phyloP scores from a whole-genome alignment of 1,140 invertebrate genomes.

The Mya arenaria region DNA sequence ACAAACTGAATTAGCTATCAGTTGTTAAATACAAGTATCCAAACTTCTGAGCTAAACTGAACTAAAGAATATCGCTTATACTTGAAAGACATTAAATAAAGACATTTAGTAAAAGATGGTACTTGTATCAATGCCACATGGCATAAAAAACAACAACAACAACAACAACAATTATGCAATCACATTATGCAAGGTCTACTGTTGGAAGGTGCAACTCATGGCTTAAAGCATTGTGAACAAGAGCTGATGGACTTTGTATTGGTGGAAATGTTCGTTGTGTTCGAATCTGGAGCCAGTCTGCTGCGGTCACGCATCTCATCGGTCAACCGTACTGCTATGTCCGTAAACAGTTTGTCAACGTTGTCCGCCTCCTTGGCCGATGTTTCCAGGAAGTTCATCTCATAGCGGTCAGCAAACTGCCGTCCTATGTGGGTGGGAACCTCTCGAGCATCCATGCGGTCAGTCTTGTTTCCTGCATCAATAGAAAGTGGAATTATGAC shows the following conservation, averaged over 20 bases:
- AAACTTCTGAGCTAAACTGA: no score
- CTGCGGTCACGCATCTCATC: constrained; percentile 72
- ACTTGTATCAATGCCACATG: no score
- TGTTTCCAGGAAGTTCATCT: constrained; percentile 89
- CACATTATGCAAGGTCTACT: no score
- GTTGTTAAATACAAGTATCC: no score
- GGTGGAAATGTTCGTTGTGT: constrained; percentile 43
- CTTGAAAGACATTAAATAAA: no score
- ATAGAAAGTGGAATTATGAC: no score
- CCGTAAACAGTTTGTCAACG: constrained; percentile 89
- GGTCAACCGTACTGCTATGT: constrained; percentile 87
- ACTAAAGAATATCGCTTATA: no score
- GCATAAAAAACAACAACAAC: no score
- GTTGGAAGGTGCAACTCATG: no score
- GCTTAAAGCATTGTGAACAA: constrained; percentile 63
- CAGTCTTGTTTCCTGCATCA: constrained; percentile 94
- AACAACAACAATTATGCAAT: no score
- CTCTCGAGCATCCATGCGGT: constrained; percentile 94
- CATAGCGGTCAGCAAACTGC: constrained; percentile 96
- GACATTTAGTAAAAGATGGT: no score
- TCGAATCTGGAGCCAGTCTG: constrained; percentile 65
- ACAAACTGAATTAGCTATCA: no score
- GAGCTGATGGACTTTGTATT: constrained; percentile 60
- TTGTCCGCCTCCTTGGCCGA: constrained; percentile 80
- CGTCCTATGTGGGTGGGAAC: constrained; percentile 97